These are phyloP conservation scores for Leptarthrus brevirostris DNA, from an alignment of 2,888 invertebrate genomes.

Conservation along the genomic window DNA sequence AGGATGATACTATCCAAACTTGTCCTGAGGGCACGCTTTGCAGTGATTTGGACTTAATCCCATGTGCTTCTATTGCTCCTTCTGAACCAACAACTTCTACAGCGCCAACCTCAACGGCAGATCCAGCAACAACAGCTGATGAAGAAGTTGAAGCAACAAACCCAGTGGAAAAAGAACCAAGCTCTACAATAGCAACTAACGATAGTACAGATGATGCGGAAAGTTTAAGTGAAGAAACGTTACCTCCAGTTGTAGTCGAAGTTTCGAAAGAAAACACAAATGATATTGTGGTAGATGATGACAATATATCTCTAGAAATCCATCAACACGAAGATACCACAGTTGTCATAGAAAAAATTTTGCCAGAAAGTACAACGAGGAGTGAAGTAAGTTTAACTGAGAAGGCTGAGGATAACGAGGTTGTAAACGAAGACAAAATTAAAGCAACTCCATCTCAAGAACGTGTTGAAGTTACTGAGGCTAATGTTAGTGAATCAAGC, in stretches of 20 bases:
- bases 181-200: not conserved
- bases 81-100: slow-evolving; percentile 57
- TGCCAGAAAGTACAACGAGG: not conserved
- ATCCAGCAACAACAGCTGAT: slow-evolving; percentile 21
- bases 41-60: slow-evolving; percentile 63
- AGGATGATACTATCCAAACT: slow-evolving; percentile 66
- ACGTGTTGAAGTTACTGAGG: no score
- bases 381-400: not conserved
- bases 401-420: not conserved
- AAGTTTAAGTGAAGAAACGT: not conserved
- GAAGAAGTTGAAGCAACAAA: not conserved
- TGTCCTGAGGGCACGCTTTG: slow-evolving; percentile 67
- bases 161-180: not conserved
- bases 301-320: no score
- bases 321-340: not conserved
- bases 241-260: not conserved
- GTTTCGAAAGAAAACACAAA: no score
- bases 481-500: no score
- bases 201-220: not conserved
- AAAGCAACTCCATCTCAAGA: no score
- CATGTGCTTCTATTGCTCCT: slow-evolving; percentile 65
- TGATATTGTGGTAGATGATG: no score
- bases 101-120: slow-evolving; percentile 50
- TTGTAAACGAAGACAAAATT: not conserved
- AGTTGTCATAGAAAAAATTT: not conserved